Percentiles rank a stretch among this genome's conserved stretches.
These are phyloP conservation scores for Muscina levida DNA, from an alignment of 2,888 invertebrate genomes.

Conservation along the genomic window DNA sequence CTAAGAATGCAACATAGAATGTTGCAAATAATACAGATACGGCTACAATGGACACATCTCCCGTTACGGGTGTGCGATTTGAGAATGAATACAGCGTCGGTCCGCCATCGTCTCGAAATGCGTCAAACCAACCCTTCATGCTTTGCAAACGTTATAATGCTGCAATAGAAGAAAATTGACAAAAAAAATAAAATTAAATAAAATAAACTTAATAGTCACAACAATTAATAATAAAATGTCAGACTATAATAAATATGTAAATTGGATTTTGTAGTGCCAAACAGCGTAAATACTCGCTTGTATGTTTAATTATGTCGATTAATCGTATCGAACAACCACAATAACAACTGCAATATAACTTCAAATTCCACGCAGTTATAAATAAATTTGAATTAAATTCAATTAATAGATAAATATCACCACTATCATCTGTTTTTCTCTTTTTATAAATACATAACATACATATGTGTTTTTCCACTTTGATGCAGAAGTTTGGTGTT, in stretches of 20 bases:
- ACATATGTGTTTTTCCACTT: too few species aligned
- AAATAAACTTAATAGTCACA: too few species aligned
- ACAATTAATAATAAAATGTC: conserved; percentile 35
- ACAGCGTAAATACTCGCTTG: conserved; percentile 10
- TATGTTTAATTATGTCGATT: conserved; percentile 23
- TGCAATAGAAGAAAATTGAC: conserved; percentile 60
- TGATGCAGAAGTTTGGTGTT: conserved; percentile 5
- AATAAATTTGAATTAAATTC: conserved; percentile 46
- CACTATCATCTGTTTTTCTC: conserved; percentile 23
- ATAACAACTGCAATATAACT: conserved; percentile 4
- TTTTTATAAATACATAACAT: conserved; percentile 24
- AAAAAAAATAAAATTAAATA: conserved; percentile 54
- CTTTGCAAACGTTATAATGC: conserved; percentile 77
- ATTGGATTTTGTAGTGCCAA: conserved; percentile 14
- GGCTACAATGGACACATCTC: conserved; percentile 93
- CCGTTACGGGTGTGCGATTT: conserved; percentile 96
- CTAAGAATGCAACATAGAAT: conserved; percentile 95
- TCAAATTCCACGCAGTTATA: neutral
- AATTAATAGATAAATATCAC: conserved; percentile 61
- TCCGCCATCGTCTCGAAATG: conserved; percentile 97
- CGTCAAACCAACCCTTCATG: conserved; percentile 98
- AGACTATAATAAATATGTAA: conserved; percentile 18
- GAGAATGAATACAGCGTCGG: conserved; percentile 97
- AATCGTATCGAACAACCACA: conserved; percentile 8
- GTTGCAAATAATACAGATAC: conserved; percentile 93